Base-by-base conservation (phyloP, 2,888 invertebrate genomes). In the Achlya flavicornis region DNA sequence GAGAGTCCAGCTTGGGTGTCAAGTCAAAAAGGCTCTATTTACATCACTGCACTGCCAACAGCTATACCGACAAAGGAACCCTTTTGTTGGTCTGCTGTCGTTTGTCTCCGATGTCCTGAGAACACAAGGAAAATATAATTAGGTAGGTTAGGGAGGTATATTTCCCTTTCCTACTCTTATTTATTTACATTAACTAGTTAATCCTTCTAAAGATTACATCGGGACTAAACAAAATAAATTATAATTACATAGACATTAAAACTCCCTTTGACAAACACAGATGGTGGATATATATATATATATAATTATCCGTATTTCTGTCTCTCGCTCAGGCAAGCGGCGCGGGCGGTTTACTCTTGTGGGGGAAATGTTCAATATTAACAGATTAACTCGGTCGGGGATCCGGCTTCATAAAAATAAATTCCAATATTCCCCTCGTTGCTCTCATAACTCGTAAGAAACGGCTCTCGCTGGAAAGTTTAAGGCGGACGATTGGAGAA, bases 341-440 rank as follows among this genome's bases (percentile, higher is more conserved):
- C 41, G 38, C 35, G 35, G 10, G 78, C 76, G 83, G 84, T 85
- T 86, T 81, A 84, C 83, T 85, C 84, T 83, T 82, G 84, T 78
- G 84, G 86, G 81, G 78, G 81, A 83, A 89, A 89, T 88, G 86
- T 87, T 87, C 89, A 90, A 91, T 91, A 91, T 91, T 90, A 91
- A 89, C 89, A 89, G 89, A 89, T 89, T 89, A 89, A 86, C 89
- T 88, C 84, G 84, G 85, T 85, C 77, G 87, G 86, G 85, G 84
- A 85, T 85, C 84, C 78, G 73, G 86, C 87, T 88, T 88, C 88
- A 88, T 89, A 89, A 89, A 89, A 89, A 89, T 89, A 89, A 88
- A 88, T 89, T 88, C 89, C 87, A 88, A 89, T 89, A 89, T 88
- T 87, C 86, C 85, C 86, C 88, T 85, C 87, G 85, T 84, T 87